A percentile compares a stretch with the other conserved stretches of the same genome.
phyloP scores from a whole-genome alignment of 2,113 vertebrate genomes.

The Dinomys branickii region DNA sequence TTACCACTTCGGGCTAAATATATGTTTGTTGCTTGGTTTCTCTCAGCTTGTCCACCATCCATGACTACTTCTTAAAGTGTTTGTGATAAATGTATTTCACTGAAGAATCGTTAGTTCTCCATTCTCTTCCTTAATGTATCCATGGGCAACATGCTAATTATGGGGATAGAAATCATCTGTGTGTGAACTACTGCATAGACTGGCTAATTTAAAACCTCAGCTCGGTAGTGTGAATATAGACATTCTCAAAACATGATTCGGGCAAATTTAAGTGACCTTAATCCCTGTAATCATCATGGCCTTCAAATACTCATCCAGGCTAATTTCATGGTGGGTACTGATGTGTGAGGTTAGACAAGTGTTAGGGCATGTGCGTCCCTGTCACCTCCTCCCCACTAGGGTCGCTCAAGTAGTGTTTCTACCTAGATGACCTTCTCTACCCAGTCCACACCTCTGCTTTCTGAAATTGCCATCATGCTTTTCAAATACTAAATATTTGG shows the following conservation, averaged over 20 bases:
- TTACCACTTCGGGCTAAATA: neutral
- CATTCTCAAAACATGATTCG: neutral
- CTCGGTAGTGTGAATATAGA: neutral
- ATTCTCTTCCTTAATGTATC: neutral
- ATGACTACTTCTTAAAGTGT: slow-evolving; percentile 33
- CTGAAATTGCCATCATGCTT: neutral
- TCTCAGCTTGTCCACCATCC: slow-evolving; percentile 17
- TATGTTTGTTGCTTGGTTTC: neutral
- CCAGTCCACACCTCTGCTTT: neutral
- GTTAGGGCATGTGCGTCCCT: neutral
- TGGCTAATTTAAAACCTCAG: neutral
- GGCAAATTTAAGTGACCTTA: neutral
- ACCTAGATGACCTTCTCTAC: neutral
- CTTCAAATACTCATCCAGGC: neutral
- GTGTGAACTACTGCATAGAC: neutral
- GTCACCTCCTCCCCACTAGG: neutral
- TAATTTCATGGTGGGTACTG: neutral
- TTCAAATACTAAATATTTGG: neutral
- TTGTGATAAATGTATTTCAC: neutral
- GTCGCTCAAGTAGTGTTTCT: neutral
- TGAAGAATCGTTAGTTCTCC: neutral
- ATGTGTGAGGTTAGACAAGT: neutral
- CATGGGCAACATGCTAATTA: neutral
- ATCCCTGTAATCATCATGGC: neutral
- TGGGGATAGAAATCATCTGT: neutral